phyloP scores from a whole-genome alignment of 2,888 invertebrate genomes.

The Onchidella celtica region DNA sequence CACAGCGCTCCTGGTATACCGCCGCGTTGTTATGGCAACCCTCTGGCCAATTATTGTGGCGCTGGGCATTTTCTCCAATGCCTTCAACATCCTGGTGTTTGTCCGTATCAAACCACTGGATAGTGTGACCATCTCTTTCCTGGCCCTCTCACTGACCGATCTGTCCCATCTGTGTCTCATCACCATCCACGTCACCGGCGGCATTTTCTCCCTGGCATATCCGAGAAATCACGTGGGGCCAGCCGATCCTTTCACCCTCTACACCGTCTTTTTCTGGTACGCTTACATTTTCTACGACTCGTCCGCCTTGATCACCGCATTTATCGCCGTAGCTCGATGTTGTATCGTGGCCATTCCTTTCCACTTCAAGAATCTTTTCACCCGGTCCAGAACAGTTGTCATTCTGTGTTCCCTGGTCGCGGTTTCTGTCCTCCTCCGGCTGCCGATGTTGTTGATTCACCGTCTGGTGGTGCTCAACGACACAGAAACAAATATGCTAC shows the following conservation, averaged over 20 bases:
- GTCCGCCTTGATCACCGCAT: background rate
- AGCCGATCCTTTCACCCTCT: background rate
- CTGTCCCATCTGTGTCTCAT: background rate
- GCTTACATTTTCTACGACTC: background rate
- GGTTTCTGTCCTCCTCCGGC: background rate
- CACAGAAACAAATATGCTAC: background rate
- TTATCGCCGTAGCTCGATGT: background rate
- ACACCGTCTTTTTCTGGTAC: background rate
- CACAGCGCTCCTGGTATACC: background rate
- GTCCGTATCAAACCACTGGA: background rate
- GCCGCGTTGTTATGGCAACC: no score
- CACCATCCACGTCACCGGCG: background rate
- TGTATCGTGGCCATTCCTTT: constrained; percentile 1
- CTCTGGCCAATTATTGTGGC: background rate
- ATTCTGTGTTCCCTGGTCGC: background rate
- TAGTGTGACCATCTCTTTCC: background rate
- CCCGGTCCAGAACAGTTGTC: background rate
- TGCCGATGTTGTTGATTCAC: background rate
- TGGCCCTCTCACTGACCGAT: constrained; percentile 1
- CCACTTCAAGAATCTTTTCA: background rate
- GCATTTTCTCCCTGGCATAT: background rate
- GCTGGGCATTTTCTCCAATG: background rate
- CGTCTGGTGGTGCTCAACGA: background rate
- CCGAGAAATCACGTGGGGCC: background rate
- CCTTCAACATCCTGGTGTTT: background rate